These are phyloP conservation scores for Misgurnus anguillicaudatus DNA, from an alignment of 2,113 vertebrate species.

Conservation along the genomic window DNA sequence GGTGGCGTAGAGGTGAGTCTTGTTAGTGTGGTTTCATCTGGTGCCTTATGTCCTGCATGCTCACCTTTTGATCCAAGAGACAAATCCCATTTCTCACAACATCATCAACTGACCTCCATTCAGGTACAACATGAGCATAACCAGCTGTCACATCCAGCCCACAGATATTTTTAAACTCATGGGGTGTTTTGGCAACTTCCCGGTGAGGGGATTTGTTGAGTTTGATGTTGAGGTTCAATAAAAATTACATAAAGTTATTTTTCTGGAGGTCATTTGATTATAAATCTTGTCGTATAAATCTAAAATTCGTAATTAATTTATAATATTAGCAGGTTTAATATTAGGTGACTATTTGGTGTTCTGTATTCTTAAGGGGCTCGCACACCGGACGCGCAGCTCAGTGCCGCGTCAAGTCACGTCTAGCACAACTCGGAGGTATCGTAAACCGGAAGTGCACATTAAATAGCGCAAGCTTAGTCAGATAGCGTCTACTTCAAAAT, in stretches of 20 bases:
- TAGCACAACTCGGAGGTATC: no score
- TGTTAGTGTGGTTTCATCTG: conserved; percentile 8
- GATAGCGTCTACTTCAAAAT: no score
- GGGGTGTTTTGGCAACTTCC: background rate
- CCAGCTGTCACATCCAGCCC: background rate
- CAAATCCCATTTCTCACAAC: conserved; percentile 10
- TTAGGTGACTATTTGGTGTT: no score
- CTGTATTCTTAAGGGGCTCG: no score
- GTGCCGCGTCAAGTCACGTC: no score
- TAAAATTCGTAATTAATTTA: no score
- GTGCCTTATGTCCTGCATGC: background rate
- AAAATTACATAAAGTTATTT: background rate
- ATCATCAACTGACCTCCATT: conserved; percentile 27
- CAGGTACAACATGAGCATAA: background rate
- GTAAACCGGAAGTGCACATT: no score
- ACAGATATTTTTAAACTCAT: background rate
- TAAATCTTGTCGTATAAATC: no score
- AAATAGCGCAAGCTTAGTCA: no score
- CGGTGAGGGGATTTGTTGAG: background rate
- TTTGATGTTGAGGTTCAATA: background rate
- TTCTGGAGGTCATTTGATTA: no score
- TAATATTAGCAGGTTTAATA: no score
- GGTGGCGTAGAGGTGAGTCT: background rate
- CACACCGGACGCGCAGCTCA: no score
- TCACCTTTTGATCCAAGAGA: conserved; percentile 1